These are phyloP conservation scores for Steinernema khuongi DNA, from an alignment of 1,140 invertebrate genomes.

Conservation along the genomic window DNA sequence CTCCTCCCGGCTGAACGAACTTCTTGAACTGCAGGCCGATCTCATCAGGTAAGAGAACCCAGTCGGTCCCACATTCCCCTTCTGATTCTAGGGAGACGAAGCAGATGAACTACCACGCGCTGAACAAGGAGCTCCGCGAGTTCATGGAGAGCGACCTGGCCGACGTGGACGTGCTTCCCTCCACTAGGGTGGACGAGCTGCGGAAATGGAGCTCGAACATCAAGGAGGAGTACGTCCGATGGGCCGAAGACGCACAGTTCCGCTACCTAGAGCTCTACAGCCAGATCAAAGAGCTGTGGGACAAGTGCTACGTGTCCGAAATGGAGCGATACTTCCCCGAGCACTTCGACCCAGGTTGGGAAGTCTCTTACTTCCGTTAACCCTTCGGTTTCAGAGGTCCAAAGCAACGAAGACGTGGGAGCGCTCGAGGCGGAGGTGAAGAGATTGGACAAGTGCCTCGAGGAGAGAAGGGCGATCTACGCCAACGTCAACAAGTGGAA, in stretches of 20 bases:
- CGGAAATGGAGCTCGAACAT: neutral
- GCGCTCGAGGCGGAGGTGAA: neutral
- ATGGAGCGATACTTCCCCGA: neutral
- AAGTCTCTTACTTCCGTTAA: no score
- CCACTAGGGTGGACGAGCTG: neutral
- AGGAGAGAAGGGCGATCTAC: neutral
- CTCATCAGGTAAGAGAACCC: neutral
- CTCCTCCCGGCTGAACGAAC: neutral
- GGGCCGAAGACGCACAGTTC: slow-evolving; percentile 7
- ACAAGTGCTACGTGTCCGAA: neutral
- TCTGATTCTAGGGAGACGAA: neutral
- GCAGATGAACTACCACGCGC: neutral
- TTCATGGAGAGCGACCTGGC: neutral
- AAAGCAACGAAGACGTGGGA: neutral
- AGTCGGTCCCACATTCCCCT: neutral
- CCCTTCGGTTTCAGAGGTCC: neutral
- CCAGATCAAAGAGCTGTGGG: neutral
- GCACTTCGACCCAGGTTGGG: neutral
- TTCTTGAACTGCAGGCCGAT: neutral
- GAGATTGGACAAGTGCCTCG: neutral
- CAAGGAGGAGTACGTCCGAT: neutral
- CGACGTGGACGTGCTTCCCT: neutral
- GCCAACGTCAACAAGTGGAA: neutral
- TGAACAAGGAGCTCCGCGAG: neutral
- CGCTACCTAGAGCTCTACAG: neutral